phyloP scores from a whole-genome alignment of 2,888 invertebrate genomes.

The Melangyna quadrimaculata region DNA sequence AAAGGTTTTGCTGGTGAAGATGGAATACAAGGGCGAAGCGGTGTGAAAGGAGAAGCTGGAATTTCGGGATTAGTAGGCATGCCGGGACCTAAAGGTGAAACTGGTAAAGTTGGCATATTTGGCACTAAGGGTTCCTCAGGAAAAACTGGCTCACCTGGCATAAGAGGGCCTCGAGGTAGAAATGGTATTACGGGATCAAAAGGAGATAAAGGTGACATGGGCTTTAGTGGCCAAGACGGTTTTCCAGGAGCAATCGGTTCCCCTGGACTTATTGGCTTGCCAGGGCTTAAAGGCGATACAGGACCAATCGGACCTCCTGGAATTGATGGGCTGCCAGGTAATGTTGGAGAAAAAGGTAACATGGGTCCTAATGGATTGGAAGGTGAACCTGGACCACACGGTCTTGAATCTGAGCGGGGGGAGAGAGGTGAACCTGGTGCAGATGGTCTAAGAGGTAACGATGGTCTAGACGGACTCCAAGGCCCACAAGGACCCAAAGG shows the following conservation, averaged over 20 bases:
- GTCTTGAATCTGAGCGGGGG: slow-evolving; percentile 89
- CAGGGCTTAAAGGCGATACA: slow-evolving; percentile 82
- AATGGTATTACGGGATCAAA: slow-evolving; percentile 86
- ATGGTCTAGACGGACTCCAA: slow-evolving; percentile 86
- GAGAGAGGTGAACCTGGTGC: slow-evolving; percentile 91
- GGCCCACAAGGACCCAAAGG: slow-evolving; percentile 89
- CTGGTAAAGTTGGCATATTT: slow-evolving; percentile 86
- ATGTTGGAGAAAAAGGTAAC: slow-evolving; percentile 85
- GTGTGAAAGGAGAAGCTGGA: slow-evolving; percentile 84
- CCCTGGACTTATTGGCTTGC: slow-evolving; percentile 84
- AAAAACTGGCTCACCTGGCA: slow-evolving; percentile 84
- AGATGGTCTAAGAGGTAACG: slow-evolving; percentile 84
- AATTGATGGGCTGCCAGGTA: slow-evolving; percentile 82
- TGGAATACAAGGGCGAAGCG: slow-evolving; percentile 85
- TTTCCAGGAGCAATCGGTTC: slow-evolving; percentile 84
- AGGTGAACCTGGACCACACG: slow-evolving; percentile 88
- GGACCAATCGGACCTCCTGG: slow-evolving; percentile 78
- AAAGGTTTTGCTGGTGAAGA: slow-evolving; percentile 85
- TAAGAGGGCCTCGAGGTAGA: slow-evolving; percentile 83
- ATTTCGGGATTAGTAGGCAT: slow-evolving; percentile 81
- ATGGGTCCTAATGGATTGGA: slow-evolving; percentile 83
- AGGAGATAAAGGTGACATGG: slow-evolving; percentile 84
- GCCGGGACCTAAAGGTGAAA: slow-evolving; percentile 83
- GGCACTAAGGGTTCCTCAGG: slow-evolving; percentile 87
- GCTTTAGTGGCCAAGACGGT: slow-evolving; percentile 82